Base-by-base conservation (phyloP, 2,888 invertebrate genomes). In the Aspidapion aeneum region DNA sequence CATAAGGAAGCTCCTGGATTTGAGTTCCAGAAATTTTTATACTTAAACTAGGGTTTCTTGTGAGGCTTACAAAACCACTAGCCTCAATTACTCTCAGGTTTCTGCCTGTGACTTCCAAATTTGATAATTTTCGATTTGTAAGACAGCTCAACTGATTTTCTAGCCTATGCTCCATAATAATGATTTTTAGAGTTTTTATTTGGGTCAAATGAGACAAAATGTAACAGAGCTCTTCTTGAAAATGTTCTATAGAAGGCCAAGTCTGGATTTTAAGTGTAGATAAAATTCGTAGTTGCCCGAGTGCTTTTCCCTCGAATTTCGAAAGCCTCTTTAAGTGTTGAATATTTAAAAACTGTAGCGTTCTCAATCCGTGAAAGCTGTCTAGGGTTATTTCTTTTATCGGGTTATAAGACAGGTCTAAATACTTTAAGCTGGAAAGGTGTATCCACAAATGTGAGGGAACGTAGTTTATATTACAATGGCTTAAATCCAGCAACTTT, bases 361-460 rank as follows among this genome's bases (percentile, higher is more conserved):
- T 87, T 67, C 83, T 83, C 69, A 90, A 83, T 65, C 89, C 89
- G 71, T 84, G 82, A 79, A 91, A 90, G 78, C 87, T 89, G 74
- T 90, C 89, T 73, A 85, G 83, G 66, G 86, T 83, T 65, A 94
- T 84, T 75, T 88, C 87, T 79, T 86, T 85, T 65, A 95, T 86
- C 7, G 93, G 93, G 81, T 96, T 96, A 74, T 86, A 86, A 0
- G 94, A 92, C 60, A 95, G 76, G 77, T 94, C 93, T 61, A 96
- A 82, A 55, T 86, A 84, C 68, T 91, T 88, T 68, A 96, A 83
- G 66, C 88, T 85, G 63, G 83, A 86, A 67, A 94, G 83, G 75
- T 90, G 81, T 73, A 86, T 82, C 87, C 93, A 92, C 71, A 88
- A 85, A 67, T 90, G 87, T 74, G 88, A 86, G 70, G 91, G 92